A percentile compares a stretch with the other conserved stretches of the same genome.
Conservation (phyloP, 2,797 vertebrate genomes). For the Tamandua tetradactyla region DNA sequence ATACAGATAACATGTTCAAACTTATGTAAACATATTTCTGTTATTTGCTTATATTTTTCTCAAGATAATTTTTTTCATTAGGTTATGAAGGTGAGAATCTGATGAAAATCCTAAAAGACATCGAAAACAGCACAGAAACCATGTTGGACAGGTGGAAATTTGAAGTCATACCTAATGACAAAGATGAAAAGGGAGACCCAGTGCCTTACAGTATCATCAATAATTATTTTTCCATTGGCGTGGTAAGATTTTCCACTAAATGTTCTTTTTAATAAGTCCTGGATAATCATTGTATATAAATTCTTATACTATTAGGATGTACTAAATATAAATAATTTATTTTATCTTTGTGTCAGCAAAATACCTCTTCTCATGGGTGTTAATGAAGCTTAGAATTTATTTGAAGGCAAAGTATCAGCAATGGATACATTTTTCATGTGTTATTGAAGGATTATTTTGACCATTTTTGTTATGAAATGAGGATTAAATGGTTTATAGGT, state of each 20-base stretch:
- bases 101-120: constrained; percentile 93
- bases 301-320: constrained; percentile 57
- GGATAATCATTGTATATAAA: constrained; percentile 61
- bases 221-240: constrained; percentile 98
- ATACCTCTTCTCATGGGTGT: constrained; percentile 64
- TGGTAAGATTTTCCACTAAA: constrained; percentile 89
- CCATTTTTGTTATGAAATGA: background rate
- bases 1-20: background rate
- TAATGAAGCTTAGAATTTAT: constrained; percentile 65
- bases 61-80: constrained; percentile 71
- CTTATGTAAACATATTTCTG: background rate
- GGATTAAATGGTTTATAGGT: background rate
- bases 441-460: background rate
- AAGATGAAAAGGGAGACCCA: constrained; percentile 95
- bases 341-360: constrained; percentile 76
- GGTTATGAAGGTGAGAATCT: constrained; percentile 96
- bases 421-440: background rate
- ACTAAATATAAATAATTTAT: constrained; percentile 68
- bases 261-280: constrained; percentile 60
- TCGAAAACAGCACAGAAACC: constrained; percentile 93
- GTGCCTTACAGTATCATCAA: constrained; percentile 97
- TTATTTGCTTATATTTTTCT: background rate
- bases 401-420: background rate
- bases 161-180: constrained; percentile 92
- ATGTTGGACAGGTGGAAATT: constrained; percentile 96